Evolutionary conservation across 2,797 vertebrate species (phyloP).

Genomic region (Chelon auratus): DNA sequence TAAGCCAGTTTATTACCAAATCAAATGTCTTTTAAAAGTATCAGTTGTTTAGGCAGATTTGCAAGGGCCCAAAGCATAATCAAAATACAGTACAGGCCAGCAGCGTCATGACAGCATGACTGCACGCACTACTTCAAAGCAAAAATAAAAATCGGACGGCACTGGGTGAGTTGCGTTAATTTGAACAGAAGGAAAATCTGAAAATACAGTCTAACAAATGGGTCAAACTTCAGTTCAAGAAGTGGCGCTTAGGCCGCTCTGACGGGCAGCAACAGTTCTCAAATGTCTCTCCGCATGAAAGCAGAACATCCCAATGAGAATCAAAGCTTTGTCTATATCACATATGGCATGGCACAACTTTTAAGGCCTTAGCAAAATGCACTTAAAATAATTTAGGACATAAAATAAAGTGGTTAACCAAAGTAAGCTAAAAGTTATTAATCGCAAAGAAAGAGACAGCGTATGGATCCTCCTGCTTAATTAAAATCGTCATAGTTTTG

Average conservation of each 20-base stretch:
- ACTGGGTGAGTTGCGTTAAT: not conserved
- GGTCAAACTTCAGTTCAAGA: not conserved
- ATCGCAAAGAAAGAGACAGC: not conserved
- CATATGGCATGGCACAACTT: not conserved
- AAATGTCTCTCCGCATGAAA: slow-evolving; percentile 1
- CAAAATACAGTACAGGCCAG: slow-evolving; percentile 1
- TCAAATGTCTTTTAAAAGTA: not conserved
- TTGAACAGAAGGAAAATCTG: slow-evolving; percentile 4
- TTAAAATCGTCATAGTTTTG: not conserved
- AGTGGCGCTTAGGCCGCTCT: not conserved
- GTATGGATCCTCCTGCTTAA: not conserved
- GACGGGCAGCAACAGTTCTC: slow-evolving; percentile 1
- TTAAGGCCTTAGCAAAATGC: not conserved
- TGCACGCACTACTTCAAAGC: not conserved
- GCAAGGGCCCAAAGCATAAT: not conserved
- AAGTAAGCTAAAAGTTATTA: not conserved
- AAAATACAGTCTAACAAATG: slow-evolving; percentile 5
- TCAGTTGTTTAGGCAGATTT: not conserved
- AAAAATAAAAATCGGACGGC: not conserved
- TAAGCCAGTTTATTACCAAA: slow-evolving; percentile 25
- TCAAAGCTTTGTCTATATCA: too few species aligned
- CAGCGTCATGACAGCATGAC: not conserved
- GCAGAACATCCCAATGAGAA: not conserved
- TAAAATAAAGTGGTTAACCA: not conserved
- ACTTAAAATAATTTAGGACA: not conserved